These are phyloP conservation scores for Lycaena phlaeas DNA, from an alignment of 2,888 invertebrate species.

Conservation along the genomic window DNA sequence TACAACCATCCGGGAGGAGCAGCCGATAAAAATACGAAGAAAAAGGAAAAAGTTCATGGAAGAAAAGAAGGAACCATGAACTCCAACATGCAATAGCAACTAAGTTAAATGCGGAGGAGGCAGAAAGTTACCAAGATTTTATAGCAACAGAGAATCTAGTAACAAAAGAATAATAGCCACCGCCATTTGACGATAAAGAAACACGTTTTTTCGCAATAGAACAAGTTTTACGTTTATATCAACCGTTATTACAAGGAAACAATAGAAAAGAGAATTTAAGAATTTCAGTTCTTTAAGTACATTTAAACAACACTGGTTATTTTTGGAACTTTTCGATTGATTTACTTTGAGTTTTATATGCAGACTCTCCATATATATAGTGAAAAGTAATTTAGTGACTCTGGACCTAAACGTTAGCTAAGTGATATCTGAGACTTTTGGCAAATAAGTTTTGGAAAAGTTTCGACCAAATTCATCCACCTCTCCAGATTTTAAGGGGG, in stretches of 20 bases:
- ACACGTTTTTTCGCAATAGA: constrained; percentile 75
- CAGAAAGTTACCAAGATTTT: constrained; percentile 58
- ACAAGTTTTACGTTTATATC: constrained; percentile 75
- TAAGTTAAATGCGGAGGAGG: constrained; percentile 67
- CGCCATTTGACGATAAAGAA: constrained; percentile 74
- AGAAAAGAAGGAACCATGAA: constrained; percentile 47
- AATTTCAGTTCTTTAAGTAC: constrained; percentile 65
- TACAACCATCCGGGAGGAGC: constrained; percentile 63
- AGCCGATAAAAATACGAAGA: constrained; percentile 41
- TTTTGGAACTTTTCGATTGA: constrained; percentile 69
- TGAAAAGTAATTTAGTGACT: constrained; percentile 66
- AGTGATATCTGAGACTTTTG: constrained; percentile 65
- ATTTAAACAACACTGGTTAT: constrained; percentile 73
- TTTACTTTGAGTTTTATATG: constrained; percentile 66
- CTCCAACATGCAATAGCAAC: constrained; percentile 43
- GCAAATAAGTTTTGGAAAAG: constrained; percentile 54
- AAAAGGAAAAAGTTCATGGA: constrained; percentile 44
- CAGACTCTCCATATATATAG: constrained; percentile 69
- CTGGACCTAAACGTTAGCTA: constrained; percentile 62
- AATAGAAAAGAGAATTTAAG: constrained; percentile 72
- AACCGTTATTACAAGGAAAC: constrained; percentile 71
- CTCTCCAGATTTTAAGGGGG: constrained; percentile 53
- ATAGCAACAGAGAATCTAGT: constrained; percentile 59
- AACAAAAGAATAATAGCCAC: constrained; percentile 50
- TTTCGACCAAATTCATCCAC: constrained; percentile 68